phyloP scores from a whole-genome alignment of 2,797 vertebrate genomes.

The Peromyscus eremicus region DNA sequence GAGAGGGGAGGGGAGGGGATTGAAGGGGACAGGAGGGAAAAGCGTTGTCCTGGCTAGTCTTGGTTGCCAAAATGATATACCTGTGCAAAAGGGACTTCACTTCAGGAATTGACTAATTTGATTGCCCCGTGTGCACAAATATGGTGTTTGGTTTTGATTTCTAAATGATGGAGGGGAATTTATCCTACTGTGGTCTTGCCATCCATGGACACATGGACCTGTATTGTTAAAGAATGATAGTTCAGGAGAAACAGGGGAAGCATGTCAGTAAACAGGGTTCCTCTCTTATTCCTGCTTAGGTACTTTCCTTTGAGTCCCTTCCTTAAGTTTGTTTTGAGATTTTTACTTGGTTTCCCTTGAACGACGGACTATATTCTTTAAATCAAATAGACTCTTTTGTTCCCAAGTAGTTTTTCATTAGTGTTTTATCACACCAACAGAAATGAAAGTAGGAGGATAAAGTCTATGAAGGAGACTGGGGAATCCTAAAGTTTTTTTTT shows the following conservation, averaged over 20 bases:
- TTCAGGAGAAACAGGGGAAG: background rate
- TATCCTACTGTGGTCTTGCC: background rate
- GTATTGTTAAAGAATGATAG: background rate
- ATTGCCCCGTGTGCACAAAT: background rate
- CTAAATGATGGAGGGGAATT: too few species aligned
- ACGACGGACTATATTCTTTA: background rate
- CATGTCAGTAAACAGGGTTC: background rate
- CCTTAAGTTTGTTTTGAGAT: background rate
- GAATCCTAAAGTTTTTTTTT: background rate
- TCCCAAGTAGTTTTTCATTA: background rate
- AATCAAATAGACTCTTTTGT: background rate
- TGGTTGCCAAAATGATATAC: too few species aligned
- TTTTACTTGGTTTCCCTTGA: background rate
- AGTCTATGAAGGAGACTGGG: background rate
- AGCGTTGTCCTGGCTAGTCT: too few species aligned
- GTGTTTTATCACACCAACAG: background rate
- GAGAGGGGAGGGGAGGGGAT: background rate
- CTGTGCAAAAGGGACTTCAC: background rate
- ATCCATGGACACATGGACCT: background rate
- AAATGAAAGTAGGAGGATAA: background rate
- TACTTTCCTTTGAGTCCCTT: background rate
- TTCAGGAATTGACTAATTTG: background rate
- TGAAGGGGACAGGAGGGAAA: accelerated
- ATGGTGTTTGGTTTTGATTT: background rate
- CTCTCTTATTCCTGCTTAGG: background rate